Evolutionary conservation across 2,888 invertebrate species (phyloP).

Genomic region (Hydrotaea diabolus): DNA sequence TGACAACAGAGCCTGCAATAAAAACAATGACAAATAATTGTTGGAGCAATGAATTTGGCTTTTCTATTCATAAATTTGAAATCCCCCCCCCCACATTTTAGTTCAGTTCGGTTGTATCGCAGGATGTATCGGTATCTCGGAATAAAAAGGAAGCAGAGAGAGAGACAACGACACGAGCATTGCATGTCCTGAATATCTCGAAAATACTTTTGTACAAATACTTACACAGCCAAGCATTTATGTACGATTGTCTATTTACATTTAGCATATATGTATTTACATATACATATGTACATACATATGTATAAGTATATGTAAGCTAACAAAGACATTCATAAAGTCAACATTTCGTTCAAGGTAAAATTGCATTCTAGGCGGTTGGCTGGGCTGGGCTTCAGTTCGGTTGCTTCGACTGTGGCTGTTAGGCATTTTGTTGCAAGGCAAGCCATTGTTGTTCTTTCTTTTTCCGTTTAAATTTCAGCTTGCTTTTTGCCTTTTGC

Average conservation of each 20-base stretch:
- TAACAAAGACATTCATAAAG: not conserved
- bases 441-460: not conserved
- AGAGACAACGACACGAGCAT: not conserved
- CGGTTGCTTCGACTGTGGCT: not conserved
- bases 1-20: not conserved
- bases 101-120: not conserved
- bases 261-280: not conserved
- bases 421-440: not conserved
- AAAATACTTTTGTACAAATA: not conserved
- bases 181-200: not conserved
- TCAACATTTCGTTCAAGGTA: not conserved
- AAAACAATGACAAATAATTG: slow-evolving; percentile 23
- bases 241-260: not conserved
- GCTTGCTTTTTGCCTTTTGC: not conserved
- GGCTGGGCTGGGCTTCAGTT: no score
- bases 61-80: slow-evolving; percentile 18
- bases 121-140: not conserved
- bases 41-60: slow-evolving; percentile 17
- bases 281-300: not conserved
- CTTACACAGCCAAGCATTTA: not conserved
- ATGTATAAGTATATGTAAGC: not conserved
- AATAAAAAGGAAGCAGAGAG: not conserved
- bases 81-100: no score
- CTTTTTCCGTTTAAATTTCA: not conserved
- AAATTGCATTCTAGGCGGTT: not conserved